Percentiles rank a stretch among this genome's conserved stretches.
These are phyloP conservation scores for Indicator indicator DNA, from an alignment of 2,113 vertebrate genomes.

Conservation along the genomic window DNA sequence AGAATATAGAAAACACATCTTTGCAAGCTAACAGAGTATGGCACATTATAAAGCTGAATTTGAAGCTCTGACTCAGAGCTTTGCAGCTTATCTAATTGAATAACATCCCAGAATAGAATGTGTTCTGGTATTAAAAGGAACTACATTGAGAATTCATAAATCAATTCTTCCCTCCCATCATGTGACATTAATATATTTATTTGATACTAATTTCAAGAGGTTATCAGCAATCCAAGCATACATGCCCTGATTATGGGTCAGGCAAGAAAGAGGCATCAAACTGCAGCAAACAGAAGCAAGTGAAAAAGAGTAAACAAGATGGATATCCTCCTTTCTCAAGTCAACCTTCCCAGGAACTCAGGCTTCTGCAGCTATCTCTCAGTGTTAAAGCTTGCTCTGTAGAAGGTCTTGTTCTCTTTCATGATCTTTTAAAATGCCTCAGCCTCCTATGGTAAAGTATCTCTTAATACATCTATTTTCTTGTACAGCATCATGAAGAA, in stretches of 20 bases:
- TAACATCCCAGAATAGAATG: background rate
- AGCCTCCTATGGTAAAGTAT: background rate
- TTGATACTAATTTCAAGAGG: background rate
- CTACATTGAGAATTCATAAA: background rate
- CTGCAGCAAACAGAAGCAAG: background rate
- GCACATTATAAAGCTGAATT: background rate
- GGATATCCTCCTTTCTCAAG: background rate
- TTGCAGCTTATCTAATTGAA: background rate
- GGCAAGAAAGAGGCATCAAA: background rate
- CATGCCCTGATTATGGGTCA: background rate
- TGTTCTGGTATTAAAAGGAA: background rate
- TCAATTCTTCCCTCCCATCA: background rate
- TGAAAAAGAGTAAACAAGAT: background rate
- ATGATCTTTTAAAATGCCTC: background rate
- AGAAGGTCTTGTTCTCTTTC: background rate
- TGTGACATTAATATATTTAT: background rate
- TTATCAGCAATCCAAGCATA: background rate
- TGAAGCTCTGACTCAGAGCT: constrained; percentile 15
- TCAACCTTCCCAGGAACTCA: background rate
- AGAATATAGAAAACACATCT: constrained; percentile 3
- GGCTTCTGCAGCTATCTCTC: background rate
- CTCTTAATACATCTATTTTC: background rate
- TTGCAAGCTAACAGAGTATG: background rate
- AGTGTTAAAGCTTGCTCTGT: background rate
- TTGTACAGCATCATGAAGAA: background rate